Base-by-base conservation (phyloP, 2,888 invertebrate species). In the Agonopterix alstromeriana region DNA sequence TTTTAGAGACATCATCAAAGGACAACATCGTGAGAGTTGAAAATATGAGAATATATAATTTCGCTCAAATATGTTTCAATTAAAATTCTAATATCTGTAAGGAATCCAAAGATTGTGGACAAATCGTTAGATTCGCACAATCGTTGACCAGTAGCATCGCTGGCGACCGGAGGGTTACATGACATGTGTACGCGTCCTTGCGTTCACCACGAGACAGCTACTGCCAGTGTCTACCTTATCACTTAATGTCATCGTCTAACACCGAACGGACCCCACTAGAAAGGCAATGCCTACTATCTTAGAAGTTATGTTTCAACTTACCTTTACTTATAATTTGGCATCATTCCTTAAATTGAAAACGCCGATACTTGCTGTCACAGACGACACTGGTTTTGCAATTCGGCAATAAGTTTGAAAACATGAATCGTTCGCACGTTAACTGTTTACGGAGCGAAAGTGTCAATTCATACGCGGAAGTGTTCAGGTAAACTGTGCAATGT, bases 381-480 rank as follows among this genome's bases (percentile, higher is more conserved):
- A 53, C 61, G 56, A 70, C 61, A 67, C 66, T 60, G 61, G 17
- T 46, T 27, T 27, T 27, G 27, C 27, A 27, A 52, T 55, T 57
- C 49, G 42, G 53, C 51, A 55, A 61, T 66, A 59, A 64, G 58
- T 74, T 70, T 68, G 55, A 60, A 70, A 77, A 78, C 76, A 80
- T 73, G 67, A 8, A 36, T 12, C 65, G 68, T 71, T 72, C 59
- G 67, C 74, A 73, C 69, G 68, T 60, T 54, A 70, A 74, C 66
- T 82, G 77, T 82, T 83, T 79, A 78, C 73, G 73, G 70, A 73
- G 83, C 82, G 86, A 87, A 85, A 85, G 84, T 49, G 67, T 69
- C 63, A 56, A 56, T 70, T 73, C 53, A 61, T 58, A 77, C 74
- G 70, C 85, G 86, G 82, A 84, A 84, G 79, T 77, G 60, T 58